Conservation (phyloP, 2,113 vertebrate species). For the Oophaga pumilio region DNA sequence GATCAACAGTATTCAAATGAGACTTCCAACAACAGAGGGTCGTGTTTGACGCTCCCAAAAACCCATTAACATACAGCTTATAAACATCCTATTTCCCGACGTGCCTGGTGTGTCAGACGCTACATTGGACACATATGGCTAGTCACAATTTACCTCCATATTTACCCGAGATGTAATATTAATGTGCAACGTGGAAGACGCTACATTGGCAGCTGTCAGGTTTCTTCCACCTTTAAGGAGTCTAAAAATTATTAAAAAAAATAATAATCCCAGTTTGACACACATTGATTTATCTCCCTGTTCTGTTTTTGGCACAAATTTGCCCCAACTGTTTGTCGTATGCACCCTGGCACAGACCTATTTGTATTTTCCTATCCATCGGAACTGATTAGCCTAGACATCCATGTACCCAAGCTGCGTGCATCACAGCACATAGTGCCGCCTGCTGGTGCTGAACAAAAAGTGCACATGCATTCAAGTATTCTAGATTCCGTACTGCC, state of each 20-base stretch:
- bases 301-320: not conserved
- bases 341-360: slow-evolving; percentile 3
- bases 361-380: not conserved
- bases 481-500: not conserved
- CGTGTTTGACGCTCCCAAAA: slow-evolving; percentile 22
- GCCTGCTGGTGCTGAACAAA: not conserved
- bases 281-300: not conserved
- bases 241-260: not conserved
- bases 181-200: not conserved
- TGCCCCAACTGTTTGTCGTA: not conserved
- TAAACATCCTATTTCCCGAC: slow-evolving; percentile 22
- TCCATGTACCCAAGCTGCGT: not conserved
- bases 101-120: slow-evolving; percentile 32
- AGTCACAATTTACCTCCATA: slow-evolving; percentile 15
- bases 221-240: not conserved
- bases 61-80: slow-evolving; percentile 35
- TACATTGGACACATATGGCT: slow-evolving; percentile 47
- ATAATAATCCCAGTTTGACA: not conserved
- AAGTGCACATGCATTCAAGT: not conserved
- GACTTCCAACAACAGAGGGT: slow-evolving; percentile 26
- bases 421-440: not conserved
- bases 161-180: not conserved
- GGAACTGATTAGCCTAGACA: not conserved
- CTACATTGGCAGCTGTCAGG: not conserved
- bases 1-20: slow-evolving; percentile 38